These are phyloP conservation scores for Octomys mimax DNA, from an alignment of 2,797 vertebrate species.

Conservation along the genomic window DNA sequence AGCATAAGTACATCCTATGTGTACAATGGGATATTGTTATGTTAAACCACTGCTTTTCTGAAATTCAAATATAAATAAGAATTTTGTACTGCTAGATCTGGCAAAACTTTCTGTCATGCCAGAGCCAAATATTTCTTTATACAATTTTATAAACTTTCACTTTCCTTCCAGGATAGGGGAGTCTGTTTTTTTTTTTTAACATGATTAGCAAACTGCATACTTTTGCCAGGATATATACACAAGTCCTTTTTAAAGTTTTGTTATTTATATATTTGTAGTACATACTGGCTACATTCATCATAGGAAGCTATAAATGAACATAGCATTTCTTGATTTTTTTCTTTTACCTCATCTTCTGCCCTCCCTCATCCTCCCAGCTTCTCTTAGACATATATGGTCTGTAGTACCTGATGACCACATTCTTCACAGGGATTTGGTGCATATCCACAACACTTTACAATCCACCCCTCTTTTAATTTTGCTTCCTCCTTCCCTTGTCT, in stretches of 20 bases:
- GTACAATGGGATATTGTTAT: neutral
- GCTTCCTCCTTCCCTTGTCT: neutral
- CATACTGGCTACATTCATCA: neutral
- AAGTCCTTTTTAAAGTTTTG: neutral
- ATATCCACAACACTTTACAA: neutral
- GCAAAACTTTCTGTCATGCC: rapidly evolving
- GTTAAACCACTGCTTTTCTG: neutral
- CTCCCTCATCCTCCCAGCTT: neutral
- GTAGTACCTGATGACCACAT: neutral
- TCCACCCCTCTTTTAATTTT: neutral
- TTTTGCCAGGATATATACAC: neutral
- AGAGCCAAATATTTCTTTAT: neutral
- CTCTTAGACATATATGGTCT: neutral
- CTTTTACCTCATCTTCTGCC: neutral
- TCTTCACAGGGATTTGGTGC: neutral
- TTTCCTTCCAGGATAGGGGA: neutral
- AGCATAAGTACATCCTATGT: neutral
- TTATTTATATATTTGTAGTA: neutral
- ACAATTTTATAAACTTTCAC: neutral
- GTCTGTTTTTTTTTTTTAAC: rapidly evolving
- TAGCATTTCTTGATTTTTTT: neutral
- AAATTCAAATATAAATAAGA: neutral
- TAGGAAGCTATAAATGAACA: neutral
- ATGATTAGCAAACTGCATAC: rapidly evolving
- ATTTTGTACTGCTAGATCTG: neutral